Evolutionary conservation across 2,113 vertebrate genomes (phyloP).

Genomic region (Conger conger): DNA sequence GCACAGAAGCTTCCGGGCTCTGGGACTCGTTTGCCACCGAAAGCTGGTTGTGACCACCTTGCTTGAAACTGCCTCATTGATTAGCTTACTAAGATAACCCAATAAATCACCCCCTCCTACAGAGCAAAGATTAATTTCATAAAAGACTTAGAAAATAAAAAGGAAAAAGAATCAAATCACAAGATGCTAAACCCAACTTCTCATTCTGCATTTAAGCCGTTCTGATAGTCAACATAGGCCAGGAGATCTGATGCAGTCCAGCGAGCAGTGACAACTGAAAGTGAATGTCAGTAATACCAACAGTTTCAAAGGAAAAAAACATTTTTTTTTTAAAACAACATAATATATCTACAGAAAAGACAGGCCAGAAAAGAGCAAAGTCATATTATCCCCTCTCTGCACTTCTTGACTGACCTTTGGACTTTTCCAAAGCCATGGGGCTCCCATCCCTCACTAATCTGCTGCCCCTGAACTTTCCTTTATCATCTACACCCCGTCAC

Average conservation of each 20-base stretch:
- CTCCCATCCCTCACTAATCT: no score
- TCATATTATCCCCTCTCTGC: no score
- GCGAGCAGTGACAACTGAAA: neutral
- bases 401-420: no score
- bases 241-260: neutral
- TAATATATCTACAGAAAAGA: neutral
- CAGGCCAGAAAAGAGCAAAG: no score
- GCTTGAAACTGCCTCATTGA: constrained; percentile 70
- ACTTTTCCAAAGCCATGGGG: no score
- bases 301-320: neutral
- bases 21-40: constrained; percentile 67
- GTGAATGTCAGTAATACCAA: neutral
- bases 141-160: neutral
- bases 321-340: neutral
- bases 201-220: neutral
- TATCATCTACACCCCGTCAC: no score
- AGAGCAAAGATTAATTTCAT: neutral
- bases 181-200: neutral
- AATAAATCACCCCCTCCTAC: constrained; percentile 58
- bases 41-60: constrained; percentile 68
- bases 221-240: no score
- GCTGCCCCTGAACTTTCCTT: no score
- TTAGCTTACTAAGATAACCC: constrained; percentile 43
- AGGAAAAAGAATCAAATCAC: neutral
- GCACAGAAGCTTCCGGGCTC: constrained; percentile 50